phyloP scores from a whole-genome alignment of 2,797 vertebrate genomes.

The Brachymystax lenok region DNA sequence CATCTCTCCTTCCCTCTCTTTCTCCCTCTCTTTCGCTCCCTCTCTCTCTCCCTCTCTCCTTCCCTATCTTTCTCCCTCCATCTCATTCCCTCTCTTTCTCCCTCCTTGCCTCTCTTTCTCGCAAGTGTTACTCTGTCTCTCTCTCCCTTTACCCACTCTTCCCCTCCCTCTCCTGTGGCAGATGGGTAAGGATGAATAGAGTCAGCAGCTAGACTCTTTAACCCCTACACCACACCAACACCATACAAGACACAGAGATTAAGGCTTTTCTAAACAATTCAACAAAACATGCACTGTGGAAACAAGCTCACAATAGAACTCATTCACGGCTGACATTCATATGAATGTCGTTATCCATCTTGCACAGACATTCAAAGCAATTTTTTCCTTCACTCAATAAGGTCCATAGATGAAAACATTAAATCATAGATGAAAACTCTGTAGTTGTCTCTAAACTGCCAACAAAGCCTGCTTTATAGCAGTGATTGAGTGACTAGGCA shows the following conservation, averaged over 20 bases:
- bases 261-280: background rate
- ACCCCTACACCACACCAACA: background rate
- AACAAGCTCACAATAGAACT: background rate
- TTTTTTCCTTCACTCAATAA: background rate
- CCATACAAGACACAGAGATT: background rate
- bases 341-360: background rate
- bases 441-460: background rate
- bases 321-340: background rate
- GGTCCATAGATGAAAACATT: background rate
- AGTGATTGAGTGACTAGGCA: background rate
- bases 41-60: background rate
- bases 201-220: conserved; percentile 16
- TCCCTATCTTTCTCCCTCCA: background rate
- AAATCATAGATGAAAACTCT: background rate
- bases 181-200: conserved; percentile 22
- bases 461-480: background rate
- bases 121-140: background rate
- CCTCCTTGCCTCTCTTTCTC: background rate
- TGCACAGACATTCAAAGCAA: background rate
- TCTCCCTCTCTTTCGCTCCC: background rate
- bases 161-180: background rate
- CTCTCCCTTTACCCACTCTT: background rate
- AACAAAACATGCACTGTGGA: background rate
- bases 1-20: too few relatives aligned
- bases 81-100: background rate